A percentile compares a stretch with the other conserved stretches of the same genome.
Evolutionary conservation across 2,113 vertebrate species (phyloP).

Genomic region (Micronycteris hirsuta): DNA sequence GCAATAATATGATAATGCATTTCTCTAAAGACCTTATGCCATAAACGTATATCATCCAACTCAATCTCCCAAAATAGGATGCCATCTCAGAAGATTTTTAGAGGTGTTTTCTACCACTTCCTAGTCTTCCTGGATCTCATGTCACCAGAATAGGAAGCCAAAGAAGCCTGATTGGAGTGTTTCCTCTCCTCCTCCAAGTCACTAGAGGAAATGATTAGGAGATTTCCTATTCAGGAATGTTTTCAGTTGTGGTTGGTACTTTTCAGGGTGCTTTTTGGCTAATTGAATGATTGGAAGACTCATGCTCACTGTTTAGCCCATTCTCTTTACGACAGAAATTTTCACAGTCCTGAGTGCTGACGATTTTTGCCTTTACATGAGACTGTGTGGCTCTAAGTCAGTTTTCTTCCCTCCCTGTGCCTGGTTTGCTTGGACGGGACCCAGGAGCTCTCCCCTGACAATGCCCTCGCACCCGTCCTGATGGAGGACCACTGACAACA

Average conservation of each 20-base stretch:
- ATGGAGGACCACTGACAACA: not conserved
- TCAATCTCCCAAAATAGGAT: not conserved
- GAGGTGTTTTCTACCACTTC: not conserved
- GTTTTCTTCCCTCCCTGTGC: not conserved
- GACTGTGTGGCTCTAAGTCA: not conserved
- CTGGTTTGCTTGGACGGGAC: not conserved
- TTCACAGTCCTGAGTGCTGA: not conserved
- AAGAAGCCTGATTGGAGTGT: not conserved
- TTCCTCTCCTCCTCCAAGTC: not conserved
- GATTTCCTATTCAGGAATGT: not conserved
- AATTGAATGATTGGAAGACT: not conserved
- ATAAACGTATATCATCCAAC: not conserved
- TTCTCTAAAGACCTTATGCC: not conserved
- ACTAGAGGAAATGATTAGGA: not conserved
- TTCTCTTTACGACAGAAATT: not conserved
- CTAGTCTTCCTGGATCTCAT: not conserved
- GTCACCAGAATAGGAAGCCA: not conserved
- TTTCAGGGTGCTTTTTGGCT: not conserved
- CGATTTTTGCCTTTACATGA: not conserved
- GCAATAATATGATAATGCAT: not conserved
- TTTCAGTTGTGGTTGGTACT: not conserved
- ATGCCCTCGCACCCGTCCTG: not conserved
- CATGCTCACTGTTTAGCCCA: not conserved
- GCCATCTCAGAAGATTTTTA: not conserved
- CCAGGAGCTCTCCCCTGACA: rapidly evolving